phyloP scores from a whole-genome alignment of 2,888 invertebrate species.

The Chalcis sispes region DNA sequence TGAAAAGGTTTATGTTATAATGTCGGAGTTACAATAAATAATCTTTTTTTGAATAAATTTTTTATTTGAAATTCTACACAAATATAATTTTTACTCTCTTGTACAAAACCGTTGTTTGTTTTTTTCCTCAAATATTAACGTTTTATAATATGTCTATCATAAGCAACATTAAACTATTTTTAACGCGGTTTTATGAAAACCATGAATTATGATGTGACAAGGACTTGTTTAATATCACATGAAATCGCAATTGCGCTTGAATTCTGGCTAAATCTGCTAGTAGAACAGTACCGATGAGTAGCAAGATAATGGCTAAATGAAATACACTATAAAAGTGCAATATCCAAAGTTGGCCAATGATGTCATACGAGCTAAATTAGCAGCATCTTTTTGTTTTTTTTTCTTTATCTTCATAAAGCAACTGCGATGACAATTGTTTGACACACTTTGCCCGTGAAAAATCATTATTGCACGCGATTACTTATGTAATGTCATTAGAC shows the following conservation, averaged over 20 bases:
- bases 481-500: not conserved
- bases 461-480: conserved; percentile 11
- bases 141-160: no score
- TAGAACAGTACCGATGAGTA: conserved; percentile 13
- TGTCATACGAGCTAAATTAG: conserved; percentile 51
- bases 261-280: conserved; percentile 21
- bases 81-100: no score
- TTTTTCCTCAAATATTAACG: no score
- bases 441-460: conserved; percentile 43
- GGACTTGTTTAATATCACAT: not conserved
- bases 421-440: conserved; percentile 49
- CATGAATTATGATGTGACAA: no score
- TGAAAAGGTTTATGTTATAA: no score
- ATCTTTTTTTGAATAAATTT: no score
- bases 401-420: conserved; percentile 41
- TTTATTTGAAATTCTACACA: no score
- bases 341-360: conserved; percentile 41
- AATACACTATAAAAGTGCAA: conserved; percentile 47
- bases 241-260: not conserved
- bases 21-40: no score
- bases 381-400: no score
- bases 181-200: no score
- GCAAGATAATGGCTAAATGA: conserved; percentile 39
- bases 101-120: no score
- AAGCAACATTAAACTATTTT: no score